phyloP scores from a whole-genome alignment of 2,797 vertebrate genomes.

The Cyclopterus lumpus region DNA sequence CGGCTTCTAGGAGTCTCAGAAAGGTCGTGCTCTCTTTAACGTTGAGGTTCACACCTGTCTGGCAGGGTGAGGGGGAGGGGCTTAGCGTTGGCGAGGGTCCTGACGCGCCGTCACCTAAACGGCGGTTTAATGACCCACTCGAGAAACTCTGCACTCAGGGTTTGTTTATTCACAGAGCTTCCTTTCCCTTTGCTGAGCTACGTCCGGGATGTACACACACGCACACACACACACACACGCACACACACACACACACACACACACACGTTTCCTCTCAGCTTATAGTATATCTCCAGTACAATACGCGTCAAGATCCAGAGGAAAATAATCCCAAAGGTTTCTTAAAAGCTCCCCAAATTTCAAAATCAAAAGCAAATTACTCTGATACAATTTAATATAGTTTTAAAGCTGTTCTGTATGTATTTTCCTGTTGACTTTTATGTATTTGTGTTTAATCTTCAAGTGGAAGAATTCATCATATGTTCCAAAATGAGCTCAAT shows the following conservation, averaged over 20 bases:
- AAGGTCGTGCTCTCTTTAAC: neutral
- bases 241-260: neutral
- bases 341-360: neutral
- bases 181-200: conserved; percentile 75
- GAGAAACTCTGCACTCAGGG: conserved; percentile 27
- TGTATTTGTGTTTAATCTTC: neutral
- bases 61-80: neutral
- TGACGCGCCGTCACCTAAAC: neutral
- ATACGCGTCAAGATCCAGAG: neutral
- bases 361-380: neutral
- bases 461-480: too few species aligned
- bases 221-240: conserved; percentile 8
- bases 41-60: neutral
- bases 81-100: neutral
- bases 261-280: conserved; percentile 33
- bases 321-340: neutral
- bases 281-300: neutral
- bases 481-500: too few species aligned
- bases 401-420: neutral
- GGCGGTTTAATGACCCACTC: conserved; percentile 33
- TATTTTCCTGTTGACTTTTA: neutral
- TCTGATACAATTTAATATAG: neutral
- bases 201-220: neutral
- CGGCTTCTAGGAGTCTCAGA: neutral
- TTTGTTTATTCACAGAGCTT: conserved; percentile 60